These are phyloP conservation scores for Nothocercus nigrocapillus DNA, from an alignment of 2,113 vertebrate genomes.

Conservation along the genomic window DNA sequence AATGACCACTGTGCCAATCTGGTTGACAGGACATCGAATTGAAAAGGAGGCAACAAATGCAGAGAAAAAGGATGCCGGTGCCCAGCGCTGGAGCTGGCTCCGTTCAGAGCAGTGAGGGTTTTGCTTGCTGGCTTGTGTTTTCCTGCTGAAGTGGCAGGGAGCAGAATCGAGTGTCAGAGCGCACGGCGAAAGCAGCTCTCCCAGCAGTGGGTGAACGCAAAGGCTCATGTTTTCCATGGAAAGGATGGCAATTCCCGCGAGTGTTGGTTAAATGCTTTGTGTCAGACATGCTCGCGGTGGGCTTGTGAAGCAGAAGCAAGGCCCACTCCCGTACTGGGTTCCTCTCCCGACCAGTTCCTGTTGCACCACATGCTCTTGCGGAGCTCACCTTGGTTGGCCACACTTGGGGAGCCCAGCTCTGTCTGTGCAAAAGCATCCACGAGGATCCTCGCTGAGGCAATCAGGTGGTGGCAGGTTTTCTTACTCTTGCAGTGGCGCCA, in stretches of 20 bases:
- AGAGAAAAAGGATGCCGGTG: not conserved
- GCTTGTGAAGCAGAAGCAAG: not conserved
- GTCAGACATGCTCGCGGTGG: not conserved
- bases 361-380: fast-evolving
- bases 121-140: not conserved
- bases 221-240: not conserved
- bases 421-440: not conserved
- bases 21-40: not conserved
- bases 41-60: not conserved
- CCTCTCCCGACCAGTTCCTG: not conserved
- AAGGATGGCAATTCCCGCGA: not conserved
- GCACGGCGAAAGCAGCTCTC: too few relatives aligned
- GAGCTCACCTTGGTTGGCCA: not conserved
- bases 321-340: not conserved
- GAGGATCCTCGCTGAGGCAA: not conserved
- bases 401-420: not conserved
- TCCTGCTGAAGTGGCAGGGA: not conserved
- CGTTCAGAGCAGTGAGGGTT: not conserved
- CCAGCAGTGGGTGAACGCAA: fast-evolving
- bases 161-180: not conserved
- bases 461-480: not conserved
- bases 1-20: not conserved
- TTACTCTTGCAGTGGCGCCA: not conserved
- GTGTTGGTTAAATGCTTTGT: not conserved
- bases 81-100: not conserved